Evolutionary conservation across 2,113 vertebrate genomes (phyloP), one percentile per base, ranked within the genome.

Genomic region (Brachypteracias leptosomus): DNA sequence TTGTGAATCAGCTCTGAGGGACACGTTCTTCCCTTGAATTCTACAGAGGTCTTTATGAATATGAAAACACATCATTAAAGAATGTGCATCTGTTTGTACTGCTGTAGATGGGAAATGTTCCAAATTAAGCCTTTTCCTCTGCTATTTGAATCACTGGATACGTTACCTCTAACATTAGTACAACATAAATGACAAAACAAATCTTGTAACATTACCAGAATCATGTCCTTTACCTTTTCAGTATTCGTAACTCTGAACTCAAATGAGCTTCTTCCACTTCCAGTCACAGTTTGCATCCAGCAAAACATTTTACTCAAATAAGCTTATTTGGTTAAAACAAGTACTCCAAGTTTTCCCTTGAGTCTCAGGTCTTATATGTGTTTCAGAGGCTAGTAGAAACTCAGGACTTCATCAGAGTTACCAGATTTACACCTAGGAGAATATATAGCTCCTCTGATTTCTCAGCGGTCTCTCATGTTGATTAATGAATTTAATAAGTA

Each of bases 71-170:
- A 81, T 63, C 49, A 42, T 44, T 92, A 73, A 85, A 86, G 63
- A 92, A 67, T 63, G 89, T 72, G n/a, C 85, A 91, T 81, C 91
- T 81, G 51, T 87, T 71, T 76, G 36, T 89, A 66, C n/a, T 66
- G 13, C 22, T 57, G 16, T 29, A 52, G 73, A 72, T 75, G 58
- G 68, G 51, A 90, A 90, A 77, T 24, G 38, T 62, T 90, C 68
- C 73, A 81, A 85, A 84, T 49, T 62, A 67, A 80, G 58, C 21
- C 28, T 61, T 54, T 70, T 26, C 70, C 49, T 73, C 35, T 81
- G 65, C 28, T 88, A 26, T 72, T 77, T 51, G 38, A 65, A 65
- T 81, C n/a, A 40, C 36, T 35, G 47, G 38, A 63, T 26, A 36
- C 0, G 0, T 73, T 89, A 66, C 40, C 52, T 71, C 92, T 81